These are phyloP conservation scores for Lasioglossum baleicum DNA, from an alignment of 1,140 invertebrate species.

Conservation along the genomic window DNA sequence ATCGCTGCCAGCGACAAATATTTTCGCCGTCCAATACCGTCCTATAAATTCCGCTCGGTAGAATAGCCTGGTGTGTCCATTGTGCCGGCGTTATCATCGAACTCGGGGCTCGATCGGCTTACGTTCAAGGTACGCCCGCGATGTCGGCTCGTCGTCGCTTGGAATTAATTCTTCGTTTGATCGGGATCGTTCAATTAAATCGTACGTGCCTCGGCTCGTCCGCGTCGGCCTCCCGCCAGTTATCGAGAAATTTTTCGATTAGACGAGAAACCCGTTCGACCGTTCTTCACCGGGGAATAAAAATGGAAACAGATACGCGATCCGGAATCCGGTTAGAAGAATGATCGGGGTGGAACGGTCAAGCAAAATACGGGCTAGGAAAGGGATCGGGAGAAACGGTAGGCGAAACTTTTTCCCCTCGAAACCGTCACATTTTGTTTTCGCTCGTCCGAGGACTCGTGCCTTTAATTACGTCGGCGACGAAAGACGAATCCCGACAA, in stretches of 20 bases:
- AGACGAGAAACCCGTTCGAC: not conserved
- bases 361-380: not conserved
- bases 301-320: not conserved
- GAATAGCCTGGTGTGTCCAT: not conserved
- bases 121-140: not conserved
- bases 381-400: not conserved
- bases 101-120: not conserved
- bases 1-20: not conserved
- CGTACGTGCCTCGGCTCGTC: not conserved
- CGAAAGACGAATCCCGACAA: constrained; percentile 3
- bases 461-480: constrained; percentile 50
- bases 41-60: not conserved
- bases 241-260: constrained; percentile 6
- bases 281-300: not conserved
- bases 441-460: constrained; percentile 32
- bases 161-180: constrained; percentile 12
- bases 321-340: too few species aligned
- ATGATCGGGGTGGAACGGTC: too few species aligned
- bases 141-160: not conserved
- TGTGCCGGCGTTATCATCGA: not conserved
- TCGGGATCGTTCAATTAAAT: constrained; percentile 8
- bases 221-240: not conserved
- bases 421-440: constrained; percentile 55
- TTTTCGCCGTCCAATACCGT: not conserved
- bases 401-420: constrained; percentile 43